Base-by-base conservation (phyloP, 2,888 invertebrate genomes). In the Archips crataeganus region DNA sequence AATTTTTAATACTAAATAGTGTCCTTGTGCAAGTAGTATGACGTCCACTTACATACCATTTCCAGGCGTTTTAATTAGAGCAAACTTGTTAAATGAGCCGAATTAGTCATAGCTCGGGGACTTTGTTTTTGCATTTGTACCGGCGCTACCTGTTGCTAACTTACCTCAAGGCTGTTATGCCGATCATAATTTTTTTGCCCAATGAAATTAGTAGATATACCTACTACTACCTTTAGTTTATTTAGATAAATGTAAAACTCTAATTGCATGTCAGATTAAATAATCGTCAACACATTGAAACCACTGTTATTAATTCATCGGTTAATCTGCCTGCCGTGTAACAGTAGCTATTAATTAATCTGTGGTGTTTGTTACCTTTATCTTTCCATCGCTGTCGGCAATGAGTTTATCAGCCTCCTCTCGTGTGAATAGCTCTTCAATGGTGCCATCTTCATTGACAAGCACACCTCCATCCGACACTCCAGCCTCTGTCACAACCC, bases 391-490 rank as follows among this genome's bases (percentile, higher is more conserved):
- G 78, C 83, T 89, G 76, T 94, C 92, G 49, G 92, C 84, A 77
- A 94, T 85, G 34, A 95, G 84, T 84, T 91, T 88, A 23, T 95
- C 88, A 70, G 94, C 93, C 79, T 95, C 91, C 10, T 89, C 81
- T 59, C 91, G 90, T 49, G 87, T 90, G 3, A 96, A 81, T 49
- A 97, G 87, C 79, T 91, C 86, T 77, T 92, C 86, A 78, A 97
- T 96, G 78, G 94, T 93, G 15, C 96, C 97, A 82, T 95, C 88
- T 75, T 93, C 89, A 68, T 94, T 87, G 34, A 96, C 95, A 49
- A 97, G 85, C 76, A 96, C 94, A 39, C 95, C 96, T 59, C 96
- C 96, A 75, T 95, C 93, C 15, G 93, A 82, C 65, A 96, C 91
- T 61, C 88, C 90, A 71, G 90, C 87, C 77, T 95, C 93, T 65